Conservation (phyloP, 2,113 vertebrate genomes). For the Vulpes lagopus region DNA sequence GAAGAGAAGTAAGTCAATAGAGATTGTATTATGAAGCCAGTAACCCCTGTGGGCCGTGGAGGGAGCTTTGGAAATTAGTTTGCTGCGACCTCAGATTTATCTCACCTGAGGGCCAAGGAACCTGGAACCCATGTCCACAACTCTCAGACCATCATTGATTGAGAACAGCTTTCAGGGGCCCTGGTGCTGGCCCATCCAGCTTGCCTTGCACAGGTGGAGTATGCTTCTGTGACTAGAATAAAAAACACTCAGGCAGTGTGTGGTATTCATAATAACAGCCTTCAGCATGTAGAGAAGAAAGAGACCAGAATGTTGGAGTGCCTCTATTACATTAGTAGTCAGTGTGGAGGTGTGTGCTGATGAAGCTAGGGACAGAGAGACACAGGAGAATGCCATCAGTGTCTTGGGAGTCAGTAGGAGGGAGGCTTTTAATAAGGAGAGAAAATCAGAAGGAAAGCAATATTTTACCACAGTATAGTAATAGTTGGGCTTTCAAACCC, state of each 20-base stretch:
- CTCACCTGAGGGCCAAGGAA: not conserved
- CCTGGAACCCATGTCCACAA: not conserved
- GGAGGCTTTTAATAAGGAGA: not conserved
- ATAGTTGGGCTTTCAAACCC: not conserved
- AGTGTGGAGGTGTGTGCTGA: not conserved
- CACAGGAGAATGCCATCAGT: not conserved
- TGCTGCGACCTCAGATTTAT: not conserved
- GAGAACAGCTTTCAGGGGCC: rapidly evolving
- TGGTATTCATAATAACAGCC: not conserved
- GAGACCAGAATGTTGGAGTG: not conserved
- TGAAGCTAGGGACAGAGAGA: not conserved
- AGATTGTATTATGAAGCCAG: not conserved
- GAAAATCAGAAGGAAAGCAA: not conserved
- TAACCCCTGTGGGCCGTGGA: not conserved
- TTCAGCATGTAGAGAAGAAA: not conserved
- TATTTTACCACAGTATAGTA: not conserved
- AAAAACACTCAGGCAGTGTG: not conserved
- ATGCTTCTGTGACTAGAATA: not conserved
- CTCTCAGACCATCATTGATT: not conserved
- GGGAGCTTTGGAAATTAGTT: not conserved
- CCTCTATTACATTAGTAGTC: too few species aligned
- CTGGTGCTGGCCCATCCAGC: not conserved
- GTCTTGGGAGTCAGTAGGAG: not conserved
- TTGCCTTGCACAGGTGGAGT: too few species aligned
- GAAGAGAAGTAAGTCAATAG: not conserved